Conservation (phyloP, 2,888 invertebrate genomes). For the Laspeyria flexula region DNA sequence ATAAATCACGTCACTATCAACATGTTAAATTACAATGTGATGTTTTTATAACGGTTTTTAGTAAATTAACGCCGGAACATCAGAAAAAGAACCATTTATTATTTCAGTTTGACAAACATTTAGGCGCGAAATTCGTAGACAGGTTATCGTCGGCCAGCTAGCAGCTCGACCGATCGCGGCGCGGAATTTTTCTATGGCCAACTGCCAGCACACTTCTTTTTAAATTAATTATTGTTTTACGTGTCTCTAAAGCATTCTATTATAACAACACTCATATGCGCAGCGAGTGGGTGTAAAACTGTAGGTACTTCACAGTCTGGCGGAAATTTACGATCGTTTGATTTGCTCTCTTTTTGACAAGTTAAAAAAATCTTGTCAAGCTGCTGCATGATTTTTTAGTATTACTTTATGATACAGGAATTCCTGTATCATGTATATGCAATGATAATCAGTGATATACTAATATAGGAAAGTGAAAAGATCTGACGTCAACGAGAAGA, state of each 20-base stretch:
- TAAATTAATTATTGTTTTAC: conserved; percentile 85
- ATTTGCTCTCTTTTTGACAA: conserved; percentile 76
- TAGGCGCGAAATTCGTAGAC: conserved; percentile 8
- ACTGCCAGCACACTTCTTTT: conserved; percentile 76
- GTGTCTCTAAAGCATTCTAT: conserved; percentile 77
- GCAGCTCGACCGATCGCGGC: conserved; percentile 31
- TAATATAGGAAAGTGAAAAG: conserved; percentile 16
- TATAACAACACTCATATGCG: conserved; percentile 72
- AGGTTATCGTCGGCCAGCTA: neutral
- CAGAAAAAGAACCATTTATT: conserved; percentile 39
- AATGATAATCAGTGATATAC: too few species aligned
- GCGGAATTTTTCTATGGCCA: conserved; percentile 73
- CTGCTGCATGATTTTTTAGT: conserved; percentile 57
- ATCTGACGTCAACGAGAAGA: conserved; percentile 23
- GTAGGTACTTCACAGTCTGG: conserved; percentile 57
- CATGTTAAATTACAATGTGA: conserved; percentile 33
- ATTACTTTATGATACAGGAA: too few species aligned
- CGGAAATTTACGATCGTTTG: conserved; percentile 77
- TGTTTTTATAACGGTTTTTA: conserved; percentile 36
- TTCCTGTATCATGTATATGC: too few species aligned
- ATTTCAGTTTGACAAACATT: conserved; percentile 37
- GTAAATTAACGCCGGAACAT: conserved; percentile 34
- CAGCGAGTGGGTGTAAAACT: conserved; percentile 64
- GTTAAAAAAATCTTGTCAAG: conserved; percentile 66
- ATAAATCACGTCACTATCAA: conserved; percentile 23